Evolutionary conservation across 2,113 vertebrate genomes (phyloP).

Genomic region (Larimichthys crocea): DNA sequence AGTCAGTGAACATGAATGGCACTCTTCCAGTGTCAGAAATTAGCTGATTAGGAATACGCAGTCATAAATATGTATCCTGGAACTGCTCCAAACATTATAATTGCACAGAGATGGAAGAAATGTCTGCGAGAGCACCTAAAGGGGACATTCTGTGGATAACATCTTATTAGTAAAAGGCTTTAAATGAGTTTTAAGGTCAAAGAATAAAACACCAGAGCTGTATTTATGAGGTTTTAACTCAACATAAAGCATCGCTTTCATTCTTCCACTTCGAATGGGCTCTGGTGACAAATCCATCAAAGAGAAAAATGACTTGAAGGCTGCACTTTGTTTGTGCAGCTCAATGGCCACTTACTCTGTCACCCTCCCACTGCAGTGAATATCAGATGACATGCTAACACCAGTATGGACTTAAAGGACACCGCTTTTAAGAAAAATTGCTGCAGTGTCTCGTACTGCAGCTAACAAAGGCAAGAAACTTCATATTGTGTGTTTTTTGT

Average conservation of each 20-base stretch:
- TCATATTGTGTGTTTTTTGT: not conserved
- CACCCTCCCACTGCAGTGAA: not conserved
- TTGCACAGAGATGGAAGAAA: not conserved
- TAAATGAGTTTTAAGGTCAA: not conserved
- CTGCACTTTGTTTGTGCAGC: conserved; percentile 5
- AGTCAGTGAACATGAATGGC: not conserved
- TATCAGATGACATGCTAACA: not conserved
- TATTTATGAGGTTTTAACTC: not conserved
- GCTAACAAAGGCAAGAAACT: not conserved
- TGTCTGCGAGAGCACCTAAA: not conserved
- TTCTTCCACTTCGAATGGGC: not conserved
- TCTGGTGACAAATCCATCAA: not conserved
- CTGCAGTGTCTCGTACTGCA: not conserved
- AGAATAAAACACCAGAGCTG: not conserved
- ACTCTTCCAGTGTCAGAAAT: not conserved
- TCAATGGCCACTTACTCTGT: conserved; percentile 3
- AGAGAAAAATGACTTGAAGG: not conserved
- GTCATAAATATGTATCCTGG: not conserved
- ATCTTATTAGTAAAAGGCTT: not conserved
- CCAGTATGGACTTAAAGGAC: not conserved
- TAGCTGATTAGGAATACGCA: not conserved
- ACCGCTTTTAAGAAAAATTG: not conserved
- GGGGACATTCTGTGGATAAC: not conserved
- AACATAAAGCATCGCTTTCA: not conserved
- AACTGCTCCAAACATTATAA: not conserved